Conservation (phyloP, 2,113 vertebrate species). For the Ageneiosus marmoratus region DNA sequence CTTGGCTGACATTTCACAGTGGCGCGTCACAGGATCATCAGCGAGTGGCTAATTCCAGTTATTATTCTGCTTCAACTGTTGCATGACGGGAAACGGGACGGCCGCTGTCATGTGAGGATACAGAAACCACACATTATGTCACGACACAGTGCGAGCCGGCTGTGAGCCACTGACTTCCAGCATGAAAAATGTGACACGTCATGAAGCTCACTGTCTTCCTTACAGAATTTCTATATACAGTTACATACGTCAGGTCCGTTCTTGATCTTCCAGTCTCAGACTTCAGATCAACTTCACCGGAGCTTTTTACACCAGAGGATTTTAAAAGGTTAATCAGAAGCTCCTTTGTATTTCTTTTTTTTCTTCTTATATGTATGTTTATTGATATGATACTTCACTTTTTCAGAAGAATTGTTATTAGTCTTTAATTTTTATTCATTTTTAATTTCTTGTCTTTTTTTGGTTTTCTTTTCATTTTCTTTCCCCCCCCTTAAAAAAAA, state of each 20-base stretch:
- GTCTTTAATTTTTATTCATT: neutral
- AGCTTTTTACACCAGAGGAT: neutral
- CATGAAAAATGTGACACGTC: slow-evolving; percentile 18
- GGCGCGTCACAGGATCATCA: slow-evolving; percentile 61
- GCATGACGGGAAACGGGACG: slow-evolving; percentile 64
- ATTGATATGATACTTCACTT: neutral
- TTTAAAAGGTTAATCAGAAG: neutral
- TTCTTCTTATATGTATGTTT: neutral
- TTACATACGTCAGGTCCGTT: neutral
- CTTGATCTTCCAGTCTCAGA: too few relatives aligned
- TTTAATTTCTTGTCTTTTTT: too few relatives aligned
- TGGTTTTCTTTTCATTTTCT: too few relatives aligned
- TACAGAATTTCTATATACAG: neutral
- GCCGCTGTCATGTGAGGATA: slow-evolving; percentile 57
- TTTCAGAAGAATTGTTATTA: neutral
- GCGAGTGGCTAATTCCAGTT: slow-evolving; percentile 69
- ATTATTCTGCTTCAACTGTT: slow-evolving; percentile 71
- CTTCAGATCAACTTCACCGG: neutral
- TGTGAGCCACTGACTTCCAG: slow-evolving; percentile 25
- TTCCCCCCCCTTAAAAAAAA: too few relatives aligned
- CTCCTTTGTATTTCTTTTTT: neutral
- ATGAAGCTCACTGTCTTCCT: neutral
- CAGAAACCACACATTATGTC: slow-evolving; percentile 58
- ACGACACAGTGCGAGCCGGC: slow-evolving; percentile 22
- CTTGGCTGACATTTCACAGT: slow-evolving; percentile 62